Conservation (phyloP, 2,113 vertebrate species). For the Cepphus grylle region DNA sequence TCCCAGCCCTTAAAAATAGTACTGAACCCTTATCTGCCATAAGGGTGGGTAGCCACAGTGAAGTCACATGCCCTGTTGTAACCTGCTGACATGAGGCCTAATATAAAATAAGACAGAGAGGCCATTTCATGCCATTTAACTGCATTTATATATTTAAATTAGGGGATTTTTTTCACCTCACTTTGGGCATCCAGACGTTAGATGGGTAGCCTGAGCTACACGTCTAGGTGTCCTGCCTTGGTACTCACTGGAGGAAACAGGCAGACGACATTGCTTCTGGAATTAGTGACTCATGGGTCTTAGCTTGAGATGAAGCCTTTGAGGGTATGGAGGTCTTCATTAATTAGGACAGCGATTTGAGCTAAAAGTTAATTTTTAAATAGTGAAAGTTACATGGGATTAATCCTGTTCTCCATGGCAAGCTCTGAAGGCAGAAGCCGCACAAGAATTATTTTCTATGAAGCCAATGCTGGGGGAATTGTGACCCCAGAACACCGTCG, state of each 20-base stretch:
- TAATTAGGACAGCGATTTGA: neutral
- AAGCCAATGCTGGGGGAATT: neutral
- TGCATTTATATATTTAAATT: neutral
- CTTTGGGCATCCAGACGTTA: neutral
- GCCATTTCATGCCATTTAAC: neutral
- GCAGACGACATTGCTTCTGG: neutral
- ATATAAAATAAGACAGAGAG: neutral
- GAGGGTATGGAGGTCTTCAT: neutral
- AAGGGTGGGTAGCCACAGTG: neutral
- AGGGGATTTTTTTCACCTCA: neutral
- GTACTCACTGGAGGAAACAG: neutral
- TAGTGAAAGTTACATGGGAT: neutral
- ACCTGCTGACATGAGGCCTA: neutral
- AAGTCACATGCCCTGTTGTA: neutral
- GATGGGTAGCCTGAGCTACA: neutral
- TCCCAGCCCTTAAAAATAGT: neutral
- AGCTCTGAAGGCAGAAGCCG: neutral
- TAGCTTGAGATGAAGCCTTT: neutral
- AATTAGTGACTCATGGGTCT: neutral
- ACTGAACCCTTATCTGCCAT: neutral
- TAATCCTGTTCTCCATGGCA: neutral
- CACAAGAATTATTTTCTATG: neutral
- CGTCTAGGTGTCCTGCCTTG: rapidly evolving
- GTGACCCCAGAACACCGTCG: neutral
- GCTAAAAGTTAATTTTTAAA: neutral